phyloP scores from a whole-genome alignment of 2,888 invertebrate species.

The Dryomyza anilis region DNA sequence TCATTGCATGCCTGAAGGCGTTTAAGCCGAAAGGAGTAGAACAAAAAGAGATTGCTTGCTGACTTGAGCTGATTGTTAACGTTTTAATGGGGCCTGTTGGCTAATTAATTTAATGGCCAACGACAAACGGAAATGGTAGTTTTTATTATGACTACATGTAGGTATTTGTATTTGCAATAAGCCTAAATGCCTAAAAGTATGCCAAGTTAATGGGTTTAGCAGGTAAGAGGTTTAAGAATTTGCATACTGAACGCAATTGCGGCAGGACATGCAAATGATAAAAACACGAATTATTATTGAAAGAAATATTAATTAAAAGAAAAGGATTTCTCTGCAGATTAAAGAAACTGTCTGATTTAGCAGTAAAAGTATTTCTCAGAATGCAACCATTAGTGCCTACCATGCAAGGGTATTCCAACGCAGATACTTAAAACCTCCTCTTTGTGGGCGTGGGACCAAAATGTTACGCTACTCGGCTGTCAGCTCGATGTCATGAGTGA shows the following conservation, averaged over 20 bases:
- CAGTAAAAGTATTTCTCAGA: neutral
- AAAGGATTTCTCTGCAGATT: no score
- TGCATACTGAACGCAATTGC: constrained; percentile 2
- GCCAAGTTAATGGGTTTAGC: neutral
- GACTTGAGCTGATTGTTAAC: no score
- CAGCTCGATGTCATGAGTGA: constrained; percentile 11
- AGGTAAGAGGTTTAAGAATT: neutral
- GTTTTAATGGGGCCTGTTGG: constrained; percentile 2
- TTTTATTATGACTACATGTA: neutral
- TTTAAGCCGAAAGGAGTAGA: neutral
- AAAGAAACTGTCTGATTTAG: no score
- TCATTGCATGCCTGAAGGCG: constrained; percentile 1
- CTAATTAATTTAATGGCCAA: neutral
- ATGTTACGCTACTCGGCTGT: constrained; percentile 21
- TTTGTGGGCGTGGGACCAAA: constrained; percentile 13
- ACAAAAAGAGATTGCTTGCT: neutral
- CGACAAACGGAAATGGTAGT: neutral
- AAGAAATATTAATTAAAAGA: neutral
- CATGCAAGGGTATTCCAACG: neutral
- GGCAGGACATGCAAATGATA: neutral
- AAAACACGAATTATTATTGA: neutral
- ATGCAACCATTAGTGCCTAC: neutral
- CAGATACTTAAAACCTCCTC: neutral
- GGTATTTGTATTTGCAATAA: no score
- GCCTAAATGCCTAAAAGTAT: neutral